phyloP scores from a whole-genome alignment of 2,113 vertebrate species.

The Chiloscyllium plagiosum region DNA sequence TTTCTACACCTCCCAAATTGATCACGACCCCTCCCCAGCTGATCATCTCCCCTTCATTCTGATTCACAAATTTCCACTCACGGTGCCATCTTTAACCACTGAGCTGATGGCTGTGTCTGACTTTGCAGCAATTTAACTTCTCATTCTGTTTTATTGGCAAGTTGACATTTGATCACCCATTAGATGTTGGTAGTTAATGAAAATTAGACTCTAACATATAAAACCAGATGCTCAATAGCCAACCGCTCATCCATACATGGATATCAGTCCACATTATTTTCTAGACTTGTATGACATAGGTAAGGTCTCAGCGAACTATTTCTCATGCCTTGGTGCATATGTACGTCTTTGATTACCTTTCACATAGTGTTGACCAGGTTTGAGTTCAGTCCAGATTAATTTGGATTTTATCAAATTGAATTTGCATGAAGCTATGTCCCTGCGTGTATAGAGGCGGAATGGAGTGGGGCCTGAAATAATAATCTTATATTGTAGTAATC shows the following conservation, averaged over 20 bases:
- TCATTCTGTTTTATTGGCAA: not conserved
- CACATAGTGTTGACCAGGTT: not conserved
- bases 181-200: not conserved
- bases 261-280: not conserved
- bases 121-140: not conserved
- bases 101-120: not conserved
- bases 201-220: not conserved
- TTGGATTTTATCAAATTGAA: not conserved
- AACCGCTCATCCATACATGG: not conserved
- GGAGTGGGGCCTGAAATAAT: not conserved
- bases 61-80: not conserved
- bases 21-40: too few species aligned
- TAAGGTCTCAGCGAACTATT: not conserved
- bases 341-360: not conserved
- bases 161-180: not conserved
- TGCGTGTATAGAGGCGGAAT: too few species aligned
- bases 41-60: not conserved
- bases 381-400: not conserved
- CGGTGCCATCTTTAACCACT: not conserved
- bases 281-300: not conserved
- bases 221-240: not conserved
- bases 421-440: not conserved
- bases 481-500: not conserved
- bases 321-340: not conserved
- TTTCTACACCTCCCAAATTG: too few species aligned